Conservation (phyloP, 1,140 invertebrate species). For the Lineus longissimus region DNA sequence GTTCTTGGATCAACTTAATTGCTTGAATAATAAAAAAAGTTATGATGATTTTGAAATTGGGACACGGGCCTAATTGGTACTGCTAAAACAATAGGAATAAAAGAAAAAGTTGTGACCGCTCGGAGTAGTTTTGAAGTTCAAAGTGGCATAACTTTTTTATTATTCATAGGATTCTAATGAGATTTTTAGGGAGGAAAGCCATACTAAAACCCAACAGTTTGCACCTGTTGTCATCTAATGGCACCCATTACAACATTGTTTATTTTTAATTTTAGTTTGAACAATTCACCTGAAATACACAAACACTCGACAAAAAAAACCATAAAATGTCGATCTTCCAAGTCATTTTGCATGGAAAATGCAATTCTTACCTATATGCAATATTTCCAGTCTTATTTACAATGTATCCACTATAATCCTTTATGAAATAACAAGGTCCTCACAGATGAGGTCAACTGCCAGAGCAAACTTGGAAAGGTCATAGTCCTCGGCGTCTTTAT, state of each 20-base stretch:
- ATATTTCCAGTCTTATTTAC: neutral
- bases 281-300: neutral
- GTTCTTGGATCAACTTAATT: neutral
- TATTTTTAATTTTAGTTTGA: neutral
- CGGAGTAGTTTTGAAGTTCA: neutral
- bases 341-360: neutral
- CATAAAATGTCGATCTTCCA: neutral
- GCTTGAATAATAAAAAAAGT: conserved; percentile 4
- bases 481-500: neutral
- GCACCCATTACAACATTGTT: neutral
- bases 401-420: neutral
- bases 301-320: neutral
- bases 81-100: neutral
- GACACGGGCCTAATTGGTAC: neutral
- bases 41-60: neutral
- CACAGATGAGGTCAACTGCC: neutral
- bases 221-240: neutral
- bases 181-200: neutral
- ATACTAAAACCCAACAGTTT: neutral
- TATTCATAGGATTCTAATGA: neutral
- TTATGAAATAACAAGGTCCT: neutral
- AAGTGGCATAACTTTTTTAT: neutral
- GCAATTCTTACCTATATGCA: neutral
- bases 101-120: neutral
- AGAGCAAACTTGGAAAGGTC: conserved; percentile 1